Percentiles rank a stretch among this genome's conserved stretches.
Conservation (phyloP, 2,888 invertebrate genomes). For the Corythucha ciliata region DNA sequence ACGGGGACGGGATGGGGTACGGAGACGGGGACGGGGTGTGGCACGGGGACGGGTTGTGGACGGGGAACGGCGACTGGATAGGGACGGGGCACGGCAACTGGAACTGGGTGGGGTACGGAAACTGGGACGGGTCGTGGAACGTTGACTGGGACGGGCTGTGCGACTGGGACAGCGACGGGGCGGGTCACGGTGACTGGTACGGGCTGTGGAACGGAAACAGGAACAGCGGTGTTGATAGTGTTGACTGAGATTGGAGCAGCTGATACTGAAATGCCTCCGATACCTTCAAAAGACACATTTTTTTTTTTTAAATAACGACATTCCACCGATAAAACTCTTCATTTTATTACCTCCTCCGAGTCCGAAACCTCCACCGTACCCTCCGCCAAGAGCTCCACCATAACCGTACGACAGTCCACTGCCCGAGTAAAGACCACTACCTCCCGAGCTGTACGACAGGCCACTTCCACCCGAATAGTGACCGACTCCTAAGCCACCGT, state of each 20-base stretch:
- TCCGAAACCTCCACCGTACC: neutral
- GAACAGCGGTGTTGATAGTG: constrained; percentile 38
- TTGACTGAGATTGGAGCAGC: constrained; percentile 23
- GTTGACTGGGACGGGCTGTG: constrained; percentile 45
- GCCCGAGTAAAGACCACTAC: neutral
- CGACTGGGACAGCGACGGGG: constrained; percentile 42
- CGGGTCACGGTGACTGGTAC: constrained; percentile 44
- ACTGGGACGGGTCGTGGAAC: constrained; percentile 45
- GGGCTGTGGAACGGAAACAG: constrained; percentile 46
- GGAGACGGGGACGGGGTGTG: constrained; percentile 46
- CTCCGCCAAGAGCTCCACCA: neutral
- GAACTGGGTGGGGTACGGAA: constrained; percentile 48
- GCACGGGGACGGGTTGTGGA: constrained; percentile 47
- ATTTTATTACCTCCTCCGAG: too few relatives aligned
- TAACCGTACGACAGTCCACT: neutral
- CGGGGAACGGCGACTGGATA: constrained; percentile 47
- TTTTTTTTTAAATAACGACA: too few relatives aligned
- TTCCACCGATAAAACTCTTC: too few relatives aligned
- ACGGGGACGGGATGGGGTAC: constrained; percentile 44
- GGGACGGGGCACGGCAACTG: constrained; percentile 49
- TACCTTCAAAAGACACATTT: too few relatives aligned
- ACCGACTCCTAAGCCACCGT: too few relatives aligned
- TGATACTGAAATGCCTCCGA: constrained; percentile 15
- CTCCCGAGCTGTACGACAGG: too few relatives aligned
- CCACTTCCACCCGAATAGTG: too few relatives aligned